Evolutionary conservation across 1,140 invertebrate genomes (phyloP).

Genomic region (Drosophila serrata): DNA sequence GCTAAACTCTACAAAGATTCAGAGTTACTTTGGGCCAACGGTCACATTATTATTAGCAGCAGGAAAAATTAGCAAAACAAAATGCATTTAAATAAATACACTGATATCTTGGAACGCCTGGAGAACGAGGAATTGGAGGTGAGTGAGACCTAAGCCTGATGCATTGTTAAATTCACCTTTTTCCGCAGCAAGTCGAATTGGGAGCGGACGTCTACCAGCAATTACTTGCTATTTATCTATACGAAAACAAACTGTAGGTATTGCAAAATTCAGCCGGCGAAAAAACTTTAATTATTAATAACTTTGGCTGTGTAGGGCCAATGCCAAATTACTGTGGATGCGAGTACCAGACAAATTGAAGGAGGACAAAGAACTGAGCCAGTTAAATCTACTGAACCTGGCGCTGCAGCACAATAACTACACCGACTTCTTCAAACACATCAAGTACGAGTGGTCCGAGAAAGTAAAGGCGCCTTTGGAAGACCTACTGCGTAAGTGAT

Average conservation of each 20-base stretch:
- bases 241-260: conserved; percentile 69
- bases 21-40: conserved; percentile 8
- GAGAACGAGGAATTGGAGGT: conserved; percentile 70
- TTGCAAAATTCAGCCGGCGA: background rate
- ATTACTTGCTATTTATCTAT: conserved; percentile 71
- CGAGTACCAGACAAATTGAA: conserved; percentile 61
- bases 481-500: conserved; percentile 54
- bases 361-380: conserved; percentile 62
- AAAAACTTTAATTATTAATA: too few relatives aligned
- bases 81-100: conserved; percentile 71
- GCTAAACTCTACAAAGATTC: conserved; percentile 18
- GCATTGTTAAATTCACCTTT: background rate
- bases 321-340: conserved; percentile 74
- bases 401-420: conserved; percentile 70
- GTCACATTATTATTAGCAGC: conserved; percentile 10
- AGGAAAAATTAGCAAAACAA: conserved; percentile 35
- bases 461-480: conserved; percentile 52
- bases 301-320: conserved; percentile 25
- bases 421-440: conserved; percentile 66
- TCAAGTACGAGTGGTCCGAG: conserved; percentile 71
- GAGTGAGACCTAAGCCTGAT: background rate
- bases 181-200: conserved; percentile 51
- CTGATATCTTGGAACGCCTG: conserved; percentile 43
- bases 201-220: conserved; percentile 60
- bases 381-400: conserved; percentile 61